Conservation (phyloP, 2,113 vertebrate genomes). For the Naja naja region DNA sequence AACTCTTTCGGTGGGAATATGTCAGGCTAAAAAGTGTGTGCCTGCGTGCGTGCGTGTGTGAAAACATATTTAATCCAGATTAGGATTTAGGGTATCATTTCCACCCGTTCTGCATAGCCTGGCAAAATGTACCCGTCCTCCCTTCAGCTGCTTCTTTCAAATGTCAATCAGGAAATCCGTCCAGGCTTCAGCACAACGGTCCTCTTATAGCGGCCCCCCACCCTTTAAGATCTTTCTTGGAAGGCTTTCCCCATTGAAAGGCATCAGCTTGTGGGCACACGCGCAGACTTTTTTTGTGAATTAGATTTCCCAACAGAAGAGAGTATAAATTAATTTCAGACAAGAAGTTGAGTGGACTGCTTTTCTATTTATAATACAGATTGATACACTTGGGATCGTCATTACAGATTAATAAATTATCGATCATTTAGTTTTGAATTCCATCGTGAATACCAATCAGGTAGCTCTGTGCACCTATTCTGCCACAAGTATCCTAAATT, state of each 20-base stretch:
- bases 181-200: not conserved
- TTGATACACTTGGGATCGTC: not conserved
- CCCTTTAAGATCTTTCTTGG: not conserved
- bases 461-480: too few species aligned
- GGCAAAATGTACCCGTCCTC: conserved; percentile 9
- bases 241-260: not conserved
- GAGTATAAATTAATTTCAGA: not conserved
- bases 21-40: conserved; percentile 62
- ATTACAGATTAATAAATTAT: not conserved
- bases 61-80: not conserved
- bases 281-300: not conserved
- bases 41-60: conserved; percentile 10
- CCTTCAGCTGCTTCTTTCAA: not conserved
- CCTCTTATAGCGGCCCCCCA: not conserved
- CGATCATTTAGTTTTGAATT: not conserved
- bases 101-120: not conserved
- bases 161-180: not conserved
- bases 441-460: not conserved
- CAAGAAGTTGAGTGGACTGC: not conserved
- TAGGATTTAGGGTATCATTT: not conserved
- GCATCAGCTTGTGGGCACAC: not conserved
- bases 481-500: not conserved
- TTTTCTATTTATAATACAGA: not conserved
- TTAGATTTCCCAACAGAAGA: not conserved
- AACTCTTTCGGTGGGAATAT: conserved; percentile 71